A percentile compares a stretch with the other conserved stretches of the same genome.
Evolutionary conservation across 2,888 invertebrate species (phyloP).

Genomic region (Phania funesta): DNA sequence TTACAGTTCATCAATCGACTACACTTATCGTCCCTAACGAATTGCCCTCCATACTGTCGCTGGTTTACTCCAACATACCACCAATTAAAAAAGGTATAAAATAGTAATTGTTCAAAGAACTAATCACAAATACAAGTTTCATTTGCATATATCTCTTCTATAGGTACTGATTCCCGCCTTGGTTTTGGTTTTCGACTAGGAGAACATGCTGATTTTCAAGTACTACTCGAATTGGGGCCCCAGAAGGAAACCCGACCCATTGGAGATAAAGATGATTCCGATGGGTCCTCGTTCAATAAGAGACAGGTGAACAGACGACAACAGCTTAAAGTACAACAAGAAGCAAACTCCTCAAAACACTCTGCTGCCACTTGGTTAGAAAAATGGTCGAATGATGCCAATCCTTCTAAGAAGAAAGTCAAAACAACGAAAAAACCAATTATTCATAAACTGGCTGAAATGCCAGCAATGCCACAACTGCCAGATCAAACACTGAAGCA

Average conservation of each 20-base stretch:
- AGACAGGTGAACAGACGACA: slow-evolving; percentile 75
- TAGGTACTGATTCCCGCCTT: slow-evolving; percentile 89
- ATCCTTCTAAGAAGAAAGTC: slow-evolving; percentile 44
- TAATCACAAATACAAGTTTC: neutral
- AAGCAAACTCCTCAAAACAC: slow-evolving; percentile 76
- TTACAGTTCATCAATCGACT: slow-evolving; percentile 82
- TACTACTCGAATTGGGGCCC: slow-evolving; percentile 88
- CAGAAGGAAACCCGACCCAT: slow-evolving; percentile 87
- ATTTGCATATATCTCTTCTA: neutral
- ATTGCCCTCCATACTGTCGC: slow-evolving; percentile 87
- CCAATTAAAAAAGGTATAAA: slow-evolving; percentile 90
- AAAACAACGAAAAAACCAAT: slow-evolving; percentile 41
- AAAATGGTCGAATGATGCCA: slow-evolving; percentile 83
- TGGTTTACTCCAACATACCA: slow-evolving; percentile 91
- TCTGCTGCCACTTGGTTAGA: slow-evolving; percentile 81
- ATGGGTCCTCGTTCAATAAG: slow-evolving; percentile 75
- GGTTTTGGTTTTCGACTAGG: slow-evolving; percentile 91
- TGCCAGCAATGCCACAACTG: slow-evolving; percentile 79
- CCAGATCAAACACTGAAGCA: slow-evolving; percentile 78
- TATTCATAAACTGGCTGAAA: slow-evolving; percentile 1
- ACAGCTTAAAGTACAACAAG: slow-evolving; percentile 74
- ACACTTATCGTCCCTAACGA: slow-evolving; percentile 89
- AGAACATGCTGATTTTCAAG: slow-evolving; percentile 90
- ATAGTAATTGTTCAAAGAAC: neutral
- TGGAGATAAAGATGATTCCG: slow-evolving; percentile 80